Evolutionary conservation across 2,888 invertebrate genomes (phyloP), one percentile per base, ranked within the genome.

Genomic region (Gnatocerus cornutus): DNA sequence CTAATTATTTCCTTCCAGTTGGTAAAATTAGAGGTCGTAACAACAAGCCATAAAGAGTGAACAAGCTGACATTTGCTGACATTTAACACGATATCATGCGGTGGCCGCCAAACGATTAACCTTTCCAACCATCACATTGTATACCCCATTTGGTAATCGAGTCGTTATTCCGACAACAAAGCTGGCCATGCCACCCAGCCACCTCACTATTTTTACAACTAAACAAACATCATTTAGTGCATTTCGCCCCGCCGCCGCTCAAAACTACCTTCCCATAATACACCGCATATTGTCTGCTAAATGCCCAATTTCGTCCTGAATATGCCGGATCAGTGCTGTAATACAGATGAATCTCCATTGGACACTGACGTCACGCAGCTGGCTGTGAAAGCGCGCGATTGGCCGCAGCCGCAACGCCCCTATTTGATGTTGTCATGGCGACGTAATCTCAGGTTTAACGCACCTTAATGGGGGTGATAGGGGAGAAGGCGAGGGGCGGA

Each of bases 201-300:
- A n/a, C n/a, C n/a, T n/a, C n/a, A n/a, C n/a, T n/a, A n/a, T n/a
- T n/a, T n/a, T n/a, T n/a, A n/a, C n/a, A n/a, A n/a, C n/a, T n/a
- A n/a, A n/a, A n/a, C 43, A 13, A 13, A 21, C 2, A 43, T 13
- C 43, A 13, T 10, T n/a, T 43, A 10, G 43, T 13, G 10, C 12
- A 12, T 10, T 13, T 10, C 43, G 5, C 1, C n/a, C 30, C 59
- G 46, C 46, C 59, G 46, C 30, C 16, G 55, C 61, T 77, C 77
- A 50, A 77, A 80, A 79, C 80, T 80, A 69, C 62, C 74, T 82
- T 82, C 81, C 81, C 59, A 67, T 80, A 81, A 82, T 81, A 82
- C 79, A 81, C 82, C 82, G 80, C 82, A 82, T 82, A 82, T 82
- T 81, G 82, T 78, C 79, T 71, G 76, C 73, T 81, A 80, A 81